Evolutionary conservation across 2,113 vertebrate species (phyloP), one percentile per base, ranked within the genome.

Genomic region (Agelaius phoeniceus): DNA sequence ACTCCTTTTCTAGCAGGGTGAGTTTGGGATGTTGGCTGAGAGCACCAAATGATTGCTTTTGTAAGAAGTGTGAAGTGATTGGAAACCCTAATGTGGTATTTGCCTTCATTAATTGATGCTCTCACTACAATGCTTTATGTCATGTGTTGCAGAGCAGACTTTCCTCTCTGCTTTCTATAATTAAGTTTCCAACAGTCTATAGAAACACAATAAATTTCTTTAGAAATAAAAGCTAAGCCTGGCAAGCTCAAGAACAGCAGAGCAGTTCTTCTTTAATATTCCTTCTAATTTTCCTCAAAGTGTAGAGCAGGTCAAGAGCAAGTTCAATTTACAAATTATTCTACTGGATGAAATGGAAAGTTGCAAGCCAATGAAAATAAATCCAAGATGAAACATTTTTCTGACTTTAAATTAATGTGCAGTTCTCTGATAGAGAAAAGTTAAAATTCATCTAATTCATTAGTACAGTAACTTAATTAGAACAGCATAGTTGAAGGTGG

Each of bases 391-490:
- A 91, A 87, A 21, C 8, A 57, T 37, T 57, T 76, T 88, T 85
- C 49, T 82, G 4, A 69, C 43, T 91, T 89, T 76, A 87, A 85
- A 18, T 77, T 59, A n/a, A 86, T 84, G 79, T 62, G 61, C 39
- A 52, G 41, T 62, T 87, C 52, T 90, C 20, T 49, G 39, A 66
- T 35, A 57, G 37, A 90, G 77, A 67, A 85, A 92, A 93, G 69
- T 72, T 94, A 85, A 65, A 79, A 62, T 73, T 95, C 27, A 62
- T 62, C 30, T 75, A 96, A 87, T 67, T 33, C 52, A n/a, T 94
- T 73, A 96, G 66, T 33, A 41, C 35, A 14, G 13, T 44, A 83
- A 73, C 74, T 65, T 96, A 87, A 96, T 95, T 81, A 88, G 63
- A 93, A 92, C 69, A 90, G 57, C 20, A 15, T 8, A 30, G 33